Evolutionary conservation across 2,113 vertebrate genomes (phyloP).

Genomic region (Megaptera novaeangliae): DNA sequence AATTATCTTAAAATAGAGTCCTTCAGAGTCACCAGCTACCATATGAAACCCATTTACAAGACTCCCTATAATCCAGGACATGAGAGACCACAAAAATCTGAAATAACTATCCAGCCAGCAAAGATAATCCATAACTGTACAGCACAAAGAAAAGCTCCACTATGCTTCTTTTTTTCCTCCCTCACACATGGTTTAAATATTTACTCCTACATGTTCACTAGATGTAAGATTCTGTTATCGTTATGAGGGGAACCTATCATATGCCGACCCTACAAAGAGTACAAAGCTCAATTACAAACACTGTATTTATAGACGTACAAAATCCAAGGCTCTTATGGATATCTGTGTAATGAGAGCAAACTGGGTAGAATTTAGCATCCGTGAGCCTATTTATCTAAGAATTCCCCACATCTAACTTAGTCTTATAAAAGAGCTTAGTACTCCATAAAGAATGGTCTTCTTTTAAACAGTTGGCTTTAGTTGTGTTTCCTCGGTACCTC

Average conservation of each 20-base stretch:
- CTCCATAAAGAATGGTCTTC: slow-evolving; percentile 53
- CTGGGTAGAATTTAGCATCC: slow-evolving; percentile 28
- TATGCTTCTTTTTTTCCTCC: slow-evolving; percentile 23
- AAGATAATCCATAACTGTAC: slow-evolving; percentile 55
- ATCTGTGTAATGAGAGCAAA: slow-evolving; percentile 40
- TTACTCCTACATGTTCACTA: not conserved
- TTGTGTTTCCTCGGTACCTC: slow-evolving; percentile 22
- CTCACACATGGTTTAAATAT: slow-evolving; percentile 62
- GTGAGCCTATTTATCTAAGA: slow-evolving; percentile 55
- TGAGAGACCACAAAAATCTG: slow-evolving; percentile 70
- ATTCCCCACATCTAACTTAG: slow-evolving; percentile 53
- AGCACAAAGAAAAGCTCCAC: slow-evolving; percentile 54
- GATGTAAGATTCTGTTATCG: slow-evolving; percentile 53
- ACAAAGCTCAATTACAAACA: slow-evolving; percentile 52
- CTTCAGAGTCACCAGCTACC: slow-evolving; percentile 38
- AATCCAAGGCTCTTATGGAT: slow-evolving; percentile 28
- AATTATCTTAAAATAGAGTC: slow-evolving; percentile 67
- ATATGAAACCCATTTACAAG: slow-evolving; percentile 70
- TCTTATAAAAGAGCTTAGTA: slow-evolving; percentile 43
- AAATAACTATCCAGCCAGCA: slow-evolving; percentile 53
- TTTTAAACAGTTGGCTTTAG: slow-evolving; percentile 21
- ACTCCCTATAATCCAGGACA: slow-evolving; percentile 52
- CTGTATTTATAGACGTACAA: not conserved
- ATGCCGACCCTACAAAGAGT: not conserved
- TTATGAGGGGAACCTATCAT: slow-evolving; percentile 38